Evolutionary conservation across 2,888 invertebrate genomes (phyloP).

Genomic region (Amphimallon solstitiale): DNA sequence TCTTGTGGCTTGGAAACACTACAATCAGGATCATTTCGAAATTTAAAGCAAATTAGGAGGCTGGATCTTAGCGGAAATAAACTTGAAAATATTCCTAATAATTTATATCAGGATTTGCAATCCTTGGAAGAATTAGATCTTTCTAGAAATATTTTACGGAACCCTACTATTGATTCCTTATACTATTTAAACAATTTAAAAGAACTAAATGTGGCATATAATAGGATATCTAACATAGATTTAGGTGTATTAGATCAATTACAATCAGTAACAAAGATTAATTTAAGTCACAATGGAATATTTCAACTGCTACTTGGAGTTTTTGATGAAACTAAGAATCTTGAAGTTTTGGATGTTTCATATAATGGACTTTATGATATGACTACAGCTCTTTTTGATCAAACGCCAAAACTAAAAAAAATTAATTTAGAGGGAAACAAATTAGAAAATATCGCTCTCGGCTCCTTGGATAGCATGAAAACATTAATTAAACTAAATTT

Average conservation of each 20-base stretch:
- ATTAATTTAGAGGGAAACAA: slow-evolving; percentile 44
- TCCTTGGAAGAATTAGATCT: slow-evolving; percentile 41
- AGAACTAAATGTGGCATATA: slow-evolving; percentile 43
- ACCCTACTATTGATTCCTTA: slow-evolving; percentile 45
- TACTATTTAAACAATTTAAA: slow-evolving; percentile 43
- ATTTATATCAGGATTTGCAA: slow-evolving; percentile 42
- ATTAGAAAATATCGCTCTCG: slow-evolving; percentile 36
- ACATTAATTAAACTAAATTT: slow-evolving; percentile 41
- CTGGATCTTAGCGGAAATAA: slow-evolving; percentile 44
- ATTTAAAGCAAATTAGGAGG: slow-evolving; percentile 36
- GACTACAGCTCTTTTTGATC: slow-evolving; percentile 46
- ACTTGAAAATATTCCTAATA: slow-evolving; percentile 43
- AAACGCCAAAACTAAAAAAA: slow-evolving; percentile 40
- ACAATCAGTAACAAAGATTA: slow-evolving; percentile 40
- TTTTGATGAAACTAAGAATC: slow-evolving; percentile 44
- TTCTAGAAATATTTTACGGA: slow-evolving; percentile 43
- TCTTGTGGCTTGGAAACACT: slow-evolving; percentile 41
- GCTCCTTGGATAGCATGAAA: slow-evolving; percentile 40
- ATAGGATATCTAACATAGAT: slow-evolving; percentile 43
- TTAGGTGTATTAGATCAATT: slow-evolving; percentile 46
- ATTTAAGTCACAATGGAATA: slow-evolving; percentile 45
- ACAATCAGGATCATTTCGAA: slow-evolving; percentile 38
- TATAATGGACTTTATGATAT: slow-evolving; percentile 43
- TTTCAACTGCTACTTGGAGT: slow-evolving; percentile 40
- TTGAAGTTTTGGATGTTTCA: slow-evolving; percentile 44